A percentile compares a stretch with the other conserved stretches of the same genome.
phyloP scores from a whole-genome alignment of 2,113 vertebrate genomes.

The Corvus cornix region DNA sequence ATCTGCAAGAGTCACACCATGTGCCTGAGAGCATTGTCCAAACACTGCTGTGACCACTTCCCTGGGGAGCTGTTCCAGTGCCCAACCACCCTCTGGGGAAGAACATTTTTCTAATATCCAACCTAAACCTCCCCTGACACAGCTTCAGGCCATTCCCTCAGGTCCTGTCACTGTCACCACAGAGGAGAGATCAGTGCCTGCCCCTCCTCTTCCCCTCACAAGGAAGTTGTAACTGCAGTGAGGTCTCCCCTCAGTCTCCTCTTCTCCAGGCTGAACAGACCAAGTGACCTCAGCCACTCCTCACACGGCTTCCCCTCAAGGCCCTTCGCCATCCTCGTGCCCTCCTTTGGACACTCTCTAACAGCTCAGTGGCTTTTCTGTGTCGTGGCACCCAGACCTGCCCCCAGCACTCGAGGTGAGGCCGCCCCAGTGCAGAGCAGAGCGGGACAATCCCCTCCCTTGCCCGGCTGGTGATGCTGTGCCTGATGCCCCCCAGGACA shows the following conservation, averaged over 20 bases:
- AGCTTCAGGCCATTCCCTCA: accelerated
- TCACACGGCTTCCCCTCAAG: accelerated
- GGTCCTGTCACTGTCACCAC: neutral
- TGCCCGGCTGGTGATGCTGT: accelerated
- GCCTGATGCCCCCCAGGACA: neutral
- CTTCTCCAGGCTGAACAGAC: neutral
- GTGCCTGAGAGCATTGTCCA: neutral
- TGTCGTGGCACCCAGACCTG: accelerated
- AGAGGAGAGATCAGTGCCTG: neutral
- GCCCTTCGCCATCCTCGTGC: accelerated
- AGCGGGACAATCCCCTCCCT: neutral
- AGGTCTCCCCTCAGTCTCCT: neutral
- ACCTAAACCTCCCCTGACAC: neutral
- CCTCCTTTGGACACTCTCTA: neutral
- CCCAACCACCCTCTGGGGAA: neutral
- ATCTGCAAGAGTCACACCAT: neutral
- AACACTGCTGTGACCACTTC: accelerated
- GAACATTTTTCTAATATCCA: neutral
- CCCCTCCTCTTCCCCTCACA: accelerated
- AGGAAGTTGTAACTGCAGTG: neutral
- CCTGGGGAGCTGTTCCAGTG: neutral
- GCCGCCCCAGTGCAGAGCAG: neutral
- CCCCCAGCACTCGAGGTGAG: neutral
- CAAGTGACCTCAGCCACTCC: neutral
- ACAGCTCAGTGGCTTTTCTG: neutral